Conservation (phyloP, 1,140 invertebrate genomes). For the Brachionus manjavacas region DNA sequence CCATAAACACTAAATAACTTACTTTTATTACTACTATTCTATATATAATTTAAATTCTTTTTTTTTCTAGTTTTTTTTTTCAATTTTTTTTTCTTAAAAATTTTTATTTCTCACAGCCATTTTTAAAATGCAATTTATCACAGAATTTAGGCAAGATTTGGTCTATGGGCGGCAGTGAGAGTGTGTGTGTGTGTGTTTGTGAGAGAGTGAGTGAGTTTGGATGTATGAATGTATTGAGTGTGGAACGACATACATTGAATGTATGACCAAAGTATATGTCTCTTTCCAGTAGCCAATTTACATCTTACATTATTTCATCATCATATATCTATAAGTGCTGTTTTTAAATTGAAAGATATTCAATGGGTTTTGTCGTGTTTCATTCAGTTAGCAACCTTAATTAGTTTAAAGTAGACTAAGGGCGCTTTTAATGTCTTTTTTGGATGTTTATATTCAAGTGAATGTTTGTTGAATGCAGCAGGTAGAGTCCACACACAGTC, state of each 20-base stretch:
- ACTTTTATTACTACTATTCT: neutral
- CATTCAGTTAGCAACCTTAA: neutral
- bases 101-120: conserved; percentile 3
- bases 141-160: neutral
- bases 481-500: neutral
- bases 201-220: neutral
- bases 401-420: neutral
- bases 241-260: neutral
- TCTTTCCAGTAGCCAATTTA: neutral
- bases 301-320: neutral
- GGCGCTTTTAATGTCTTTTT: neutral
- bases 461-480: neutral
- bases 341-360: neutral
- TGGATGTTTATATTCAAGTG: neutral
- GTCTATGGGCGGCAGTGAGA: neutral
- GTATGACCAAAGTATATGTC: neutral
- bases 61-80: neutral
- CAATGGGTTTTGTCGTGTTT: neutral
- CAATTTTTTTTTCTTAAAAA: neutral
- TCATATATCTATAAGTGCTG: neutral
- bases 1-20: neutral
- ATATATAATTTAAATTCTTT: neutral
- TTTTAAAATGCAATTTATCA: conserved; percentile 19
- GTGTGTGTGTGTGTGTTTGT: neutral
- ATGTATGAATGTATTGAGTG: neutral